Conservation (phyloP, 2,113 vertebrate genomes). For the Cettia cetti region DNA sequence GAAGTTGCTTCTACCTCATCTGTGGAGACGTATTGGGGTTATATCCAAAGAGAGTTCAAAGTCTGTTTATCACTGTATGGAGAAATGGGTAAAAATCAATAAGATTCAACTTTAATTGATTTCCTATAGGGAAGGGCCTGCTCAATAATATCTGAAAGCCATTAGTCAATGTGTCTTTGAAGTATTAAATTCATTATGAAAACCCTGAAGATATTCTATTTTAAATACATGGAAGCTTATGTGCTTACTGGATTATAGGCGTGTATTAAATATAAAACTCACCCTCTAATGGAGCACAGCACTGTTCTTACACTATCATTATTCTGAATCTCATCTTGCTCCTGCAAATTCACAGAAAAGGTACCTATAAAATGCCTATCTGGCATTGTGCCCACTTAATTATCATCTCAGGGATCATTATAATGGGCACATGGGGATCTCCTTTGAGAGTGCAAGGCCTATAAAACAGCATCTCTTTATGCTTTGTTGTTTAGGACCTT, state of each 20-base stretch:
- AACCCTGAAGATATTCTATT: conserved; percentile 26
- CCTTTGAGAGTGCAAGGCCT: not conserved
- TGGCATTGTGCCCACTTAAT: conserved; percentile 28
- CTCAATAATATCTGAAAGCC: conserved; percentile 30
- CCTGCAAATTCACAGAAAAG: not conserved
- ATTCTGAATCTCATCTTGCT: conserved; percentile 9
- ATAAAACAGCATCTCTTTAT: not conserved
- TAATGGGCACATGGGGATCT: not conserved
- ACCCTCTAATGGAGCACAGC: conserved; percentile 14
- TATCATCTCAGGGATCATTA: conserved; percentile 4
- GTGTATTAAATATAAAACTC: not conserved
- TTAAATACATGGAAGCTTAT: conserved; percentile 33
- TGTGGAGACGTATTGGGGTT: not conserved
- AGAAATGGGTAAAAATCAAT: conserved; percentile 46
- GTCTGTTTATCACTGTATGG: not conserved
- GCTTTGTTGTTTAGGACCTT: not conserved
- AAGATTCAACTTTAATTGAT: conserved; percentile 63
- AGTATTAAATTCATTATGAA: conserved; percentile 51
- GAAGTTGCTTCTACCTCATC: conserved; percentile 3
- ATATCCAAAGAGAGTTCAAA: conserved; percentile 24
- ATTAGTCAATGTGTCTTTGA: conserved; percentile 64
- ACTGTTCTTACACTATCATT: conserved; percentile 27
- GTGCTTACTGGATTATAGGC: conserved; percentile 42
- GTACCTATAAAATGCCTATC: not conserved
- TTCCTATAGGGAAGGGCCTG: conserved; percentile 46